Percentiles rank a stretch among this genome's conserved stretches.
These are phyloP conservation scores for Spisula subtruncata DNA, from an alignment of 2,888 invertebrate genomes.

Conservation along the genomic window DNA sequence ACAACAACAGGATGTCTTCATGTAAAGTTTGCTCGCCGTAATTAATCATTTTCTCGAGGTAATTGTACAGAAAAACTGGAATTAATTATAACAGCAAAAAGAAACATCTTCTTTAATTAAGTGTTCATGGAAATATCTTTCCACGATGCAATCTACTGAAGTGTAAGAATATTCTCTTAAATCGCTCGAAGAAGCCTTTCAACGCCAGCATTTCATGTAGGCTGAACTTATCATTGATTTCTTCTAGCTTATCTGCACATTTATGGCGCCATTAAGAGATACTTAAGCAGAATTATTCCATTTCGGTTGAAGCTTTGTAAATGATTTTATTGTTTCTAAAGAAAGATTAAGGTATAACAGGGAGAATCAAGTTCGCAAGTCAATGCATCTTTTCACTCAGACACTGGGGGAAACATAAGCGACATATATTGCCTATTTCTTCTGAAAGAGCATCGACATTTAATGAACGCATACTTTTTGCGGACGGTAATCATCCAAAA, in stretches of 20 bases:
- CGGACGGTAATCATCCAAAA: too few relatives aligned
- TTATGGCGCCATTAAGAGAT: not conserved
- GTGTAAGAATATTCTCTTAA: conserved; percentile 1
- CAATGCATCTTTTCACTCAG: too few relatives aligned
- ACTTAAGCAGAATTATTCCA: not conserved
- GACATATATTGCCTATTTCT: too few relatives aligned
- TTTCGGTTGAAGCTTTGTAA: not conserved
- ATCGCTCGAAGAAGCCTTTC: not conserved
- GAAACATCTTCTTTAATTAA: not conserved
- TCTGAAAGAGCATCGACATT: too few relatives aligned
- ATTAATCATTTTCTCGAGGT: not conserved
- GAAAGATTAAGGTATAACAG: too few relatives aligned
- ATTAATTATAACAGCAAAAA: conserved; percentile 19
- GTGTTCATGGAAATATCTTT: not conserved
- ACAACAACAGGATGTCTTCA: conserved; percentile 6
- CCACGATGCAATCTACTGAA: not conserved
- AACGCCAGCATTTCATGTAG: not conserved
- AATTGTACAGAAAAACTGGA: not conserved
- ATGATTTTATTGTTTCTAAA: too few relatives aligned
- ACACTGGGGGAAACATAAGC: too few relatives aligned
- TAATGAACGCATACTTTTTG: too few relatives aligned
- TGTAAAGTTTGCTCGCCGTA: not conserved
- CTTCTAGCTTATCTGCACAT: not conserved
- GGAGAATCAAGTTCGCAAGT: too few relatives aligned
- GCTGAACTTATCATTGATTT: not conserved